Base-by-base conservation (phyloP, 2,113 vertebrate genomes). In the Acrocephalus arundinaceus region DNA sequence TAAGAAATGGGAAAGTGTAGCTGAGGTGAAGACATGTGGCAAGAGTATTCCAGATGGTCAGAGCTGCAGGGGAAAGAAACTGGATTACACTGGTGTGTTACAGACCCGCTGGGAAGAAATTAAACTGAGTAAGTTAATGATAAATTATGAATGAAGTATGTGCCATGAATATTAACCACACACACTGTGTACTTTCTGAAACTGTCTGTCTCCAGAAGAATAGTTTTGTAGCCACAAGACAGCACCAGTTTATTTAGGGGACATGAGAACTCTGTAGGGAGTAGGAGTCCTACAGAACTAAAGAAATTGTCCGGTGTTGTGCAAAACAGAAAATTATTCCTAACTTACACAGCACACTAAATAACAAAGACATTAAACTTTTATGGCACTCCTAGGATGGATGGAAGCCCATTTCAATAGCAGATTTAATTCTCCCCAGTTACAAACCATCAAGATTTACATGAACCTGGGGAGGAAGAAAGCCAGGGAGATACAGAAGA, bases 401-500 rank as follows among this genome's bases (percentile, higher is more conserved):
- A 92, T 87, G 57, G 92, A 96, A 95, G 83, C 92, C 78, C 83
- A 86, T 97, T 96, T 95, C 89, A 77, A 95, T 76, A 96, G 87
- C 92, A 95, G 71, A 93, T 94, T 94, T 94, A 96, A 94, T 97
- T 96, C 57, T 94, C 87, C 70, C 33, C 31, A 78, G 85, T 93
- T 95, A 96, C 91, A 96, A 97, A 97, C 62, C 82, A 96, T 72
- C 23, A 85, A 96, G 94, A 97, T 97, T 97, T 96, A 96, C 87
- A 83, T 7, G 25, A 90, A 93, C 54, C 23, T 80, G 31, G 75
- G 93, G 89, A 94, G 61, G 52, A 57, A 22, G 15, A 79, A 89
- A 96, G 31, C 45, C 61, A 68, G 58, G 43, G 79, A 94, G 75
- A 83, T 83, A 85, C 21, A 71, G 46, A 77, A 90, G 65, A 70